Evolutionary conservation across 1,140 invertebrate genomes (phyloP).

Genomic region (Apis dorsata): DNA sequence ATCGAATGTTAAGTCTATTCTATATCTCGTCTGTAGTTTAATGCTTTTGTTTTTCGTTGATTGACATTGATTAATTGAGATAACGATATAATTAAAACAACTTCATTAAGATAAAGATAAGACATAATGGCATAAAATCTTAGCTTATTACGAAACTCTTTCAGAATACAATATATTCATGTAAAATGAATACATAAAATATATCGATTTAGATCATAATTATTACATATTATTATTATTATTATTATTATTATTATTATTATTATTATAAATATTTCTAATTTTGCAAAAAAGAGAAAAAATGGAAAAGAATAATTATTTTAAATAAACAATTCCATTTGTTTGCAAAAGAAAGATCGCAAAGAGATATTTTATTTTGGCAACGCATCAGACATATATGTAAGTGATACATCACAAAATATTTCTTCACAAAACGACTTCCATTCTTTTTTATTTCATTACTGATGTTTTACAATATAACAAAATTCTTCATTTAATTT

Average conservation of each 20-base stretch:
- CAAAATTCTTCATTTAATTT: conserved; percentile 62
- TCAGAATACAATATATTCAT: conserved; percentile 89
- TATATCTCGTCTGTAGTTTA: no score
- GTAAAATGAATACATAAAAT: conserved; percentile 55
- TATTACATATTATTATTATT: neutral
- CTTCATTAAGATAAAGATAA: no score
- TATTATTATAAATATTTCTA: neutral
- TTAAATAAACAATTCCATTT: conserved; percentile 21
- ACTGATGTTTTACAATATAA: conserved; percentile 70
- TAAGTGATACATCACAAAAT: conserved; percentile 31
- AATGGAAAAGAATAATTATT: neutral
- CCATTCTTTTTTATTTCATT: conserved; percentile 69
- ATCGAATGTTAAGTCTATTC: no score
- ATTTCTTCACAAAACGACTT: conserved; percentile 71
- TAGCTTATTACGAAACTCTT: conserved; percentile 73
- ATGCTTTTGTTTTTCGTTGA: no score
- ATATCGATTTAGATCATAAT: neutral
- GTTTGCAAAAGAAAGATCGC: neutral
- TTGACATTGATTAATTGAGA: no score
- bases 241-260: neutral
- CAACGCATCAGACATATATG: conserved; percentile 16
- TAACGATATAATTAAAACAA: no score
- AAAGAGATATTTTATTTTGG: conserved; percentile 31
- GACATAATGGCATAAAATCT: no score
- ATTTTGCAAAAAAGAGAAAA: conserved; percentile 16